phyloP scores from a whole-genome alignment of 2,113 vertebrate species.

The Acrocephalus kingi region DNA sequence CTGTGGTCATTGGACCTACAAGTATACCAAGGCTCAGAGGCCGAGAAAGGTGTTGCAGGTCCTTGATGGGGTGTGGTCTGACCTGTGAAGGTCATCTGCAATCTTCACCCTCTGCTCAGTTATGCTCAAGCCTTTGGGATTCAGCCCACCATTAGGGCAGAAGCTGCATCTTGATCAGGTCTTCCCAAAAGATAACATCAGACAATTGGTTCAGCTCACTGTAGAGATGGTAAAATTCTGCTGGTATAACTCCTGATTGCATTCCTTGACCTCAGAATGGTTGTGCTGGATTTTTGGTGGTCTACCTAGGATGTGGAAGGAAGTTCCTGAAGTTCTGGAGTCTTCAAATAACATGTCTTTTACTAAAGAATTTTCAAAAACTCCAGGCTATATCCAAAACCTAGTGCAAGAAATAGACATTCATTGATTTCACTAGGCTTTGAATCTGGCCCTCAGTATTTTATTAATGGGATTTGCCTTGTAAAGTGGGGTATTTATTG shows the following conservation, averaged over 20 bases:
- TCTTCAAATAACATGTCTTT: neutral
- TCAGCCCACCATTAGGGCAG: neutral
- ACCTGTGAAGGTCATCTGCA: neutral
- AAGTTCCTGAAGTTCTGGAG: neutral
- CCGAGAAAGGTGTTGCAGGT: neutral
- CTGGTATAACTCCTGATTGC: neutral
- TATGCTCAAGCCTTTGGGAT: neutral
- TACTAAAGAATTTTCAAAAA: neutral
- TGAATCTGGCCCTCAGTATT: neutral
- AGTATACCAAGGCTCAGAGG: neutral
- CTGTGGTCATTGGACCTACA: neutral
- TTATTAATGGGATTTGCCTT: slow-evolving; percentile 18
- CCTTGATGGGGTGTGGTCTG: neutral
- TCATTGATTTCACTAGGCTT: neutral
- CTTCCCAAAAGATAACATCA: neutral
- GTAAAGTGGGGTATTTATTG: neutral
- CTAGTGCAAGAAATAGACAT: neutral
- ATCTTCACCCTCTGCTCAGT: neutral
- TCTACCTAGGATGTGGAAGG: neutral
- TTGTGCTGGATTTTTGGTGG: neutral
- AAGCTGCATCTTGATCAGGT: neutral
- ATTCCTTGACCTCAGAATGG: neutral
- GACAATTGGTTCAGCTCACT: neutral
- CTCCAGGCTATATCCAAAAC: neutral
- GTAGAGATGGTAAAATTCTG: neutral